Evolutionary conservation across 1,140 invertebrate genomes (phyloP).

Genomic region (Drosophila parvula): DNA sequence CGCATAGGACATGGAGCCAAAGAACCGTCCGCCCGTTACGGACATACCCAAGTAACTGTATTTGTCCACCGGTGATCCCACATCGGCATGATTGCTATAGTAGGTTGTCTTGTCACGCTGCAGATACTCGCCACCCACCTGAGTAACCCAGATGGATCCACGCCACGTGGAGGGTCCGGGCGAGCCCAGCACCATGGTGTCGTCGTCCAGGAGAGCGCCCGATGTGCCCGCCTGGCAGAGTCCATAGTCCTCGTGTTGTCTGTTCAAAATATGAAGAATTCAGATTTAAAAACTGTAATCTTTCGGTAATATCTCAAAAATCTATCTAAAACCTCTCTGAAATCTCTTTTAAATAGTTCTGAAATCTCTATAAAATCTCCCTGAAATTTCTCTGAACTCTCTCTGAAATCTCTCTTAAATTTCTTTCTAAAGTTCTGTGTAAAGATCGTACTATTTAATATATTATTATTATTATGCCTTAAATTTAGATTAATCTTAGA

Average conservation of each 20-base stretch:
- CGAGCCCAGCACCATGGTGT: slow-evolving; percentile 92
- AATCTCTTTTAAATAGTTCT: not conserved
- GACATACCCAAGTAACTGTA: slow-evolving; percentile 95
- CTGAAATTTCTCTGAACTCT: not conserved
- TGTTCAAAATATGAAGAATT: slow-evolving; percentile 4
- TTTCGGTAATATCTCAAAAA: not conserved
- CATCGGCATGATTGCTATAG: slow-evolving; percentile 88
- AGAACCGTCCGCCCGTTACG: slow-evolving; percentile 92
- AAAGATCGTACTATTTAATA: no score
- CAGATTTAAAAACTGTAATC: not conserved
- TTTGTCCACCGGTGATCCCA: slow-evolving; percentile 90
- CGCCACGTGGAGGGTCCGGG: slow-evolving; percentile 95
- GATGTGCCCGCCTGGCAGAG: slow-evolving; percentile 97
- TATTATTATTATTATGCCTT: no score
- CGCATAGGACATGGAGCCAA: slow-evolving; percentile 89
- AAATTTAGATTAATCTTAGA: no score
- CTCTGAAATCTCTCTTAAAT: not conserved
- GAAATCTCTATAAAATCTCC: not conserved
- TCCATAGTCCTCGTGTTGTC: slow-evolving; percentile 92
- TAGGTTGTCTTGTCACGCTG: slow-evolving; percentile 91
- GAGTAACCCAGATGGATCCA: slow-evolving; percentile 93
- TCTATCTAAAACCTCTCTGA: not conserved
- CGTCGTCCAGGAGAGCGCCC: slow-evolving; percentile 90
- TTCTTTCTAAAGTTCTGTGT: not conserved
- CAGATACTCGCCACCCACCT: slow-evolving; percentile 90